Evolutionary conservation across 2,888 invertebrate species (phyloP), one percentile per base, ranked within the genome.

Genomic region (Mimas tiliae): DNA sequence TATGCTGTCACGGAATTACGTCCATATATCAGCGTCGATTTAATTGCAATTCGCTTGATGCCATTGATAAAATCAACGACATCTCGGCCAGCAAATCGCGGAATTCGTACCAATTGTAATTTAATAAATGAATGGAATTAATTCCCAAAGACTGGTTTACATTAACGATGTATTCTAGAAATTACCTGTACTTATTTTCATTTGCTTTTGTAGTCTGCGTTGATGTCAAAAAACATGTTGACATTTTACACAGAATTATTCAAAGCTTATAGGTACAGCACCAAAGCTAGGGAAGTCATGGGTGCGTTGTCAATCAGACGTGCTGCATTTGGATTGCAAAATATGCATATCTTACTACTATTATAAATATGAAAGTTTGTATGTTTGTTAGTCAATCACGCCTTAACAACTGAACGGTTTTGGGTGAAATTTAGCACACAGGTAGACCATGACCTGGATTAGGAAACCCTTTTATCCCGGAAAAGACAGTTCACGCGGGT

Each of bases 71-170:
- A 58, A 42, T 38, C 42, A 14, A 38, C 38, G 58, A 27, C n/a
- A 63, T 33, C 55, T 34, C 14, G 14, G 33, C 19, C 48, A 14
- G 21, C 21, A 53, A 58, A 48, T 58, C 9, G 9, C 6, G 45
- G 65, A 65, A 65, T 58, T 48, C 45, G 47, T 38, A 16, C 19
- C 19, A 34, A 58, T 38, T 48, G 19, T 12, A 64, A 64, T 6
- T 34, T 55, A n/a, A 65, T 65, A 58, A 58, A 58, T 65, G 65
- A 58, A 65, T 65, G 55, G 65, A 64, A 64, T 53, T 55, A 64
- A 55, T 33, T 52, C 47, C 16, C 64, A n/a, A n/a, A 33, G 27
- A 34, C 52, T 33, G 64, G 64, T 64, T 64, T 53, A 52, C 64
- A 52, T 64, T 64, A 53, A 53, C 64, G 27, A 48, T 16, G 45